Conservation (phyloP, 2,113 vertebrate species). For the Micronycteris hirsuta region DNA sequence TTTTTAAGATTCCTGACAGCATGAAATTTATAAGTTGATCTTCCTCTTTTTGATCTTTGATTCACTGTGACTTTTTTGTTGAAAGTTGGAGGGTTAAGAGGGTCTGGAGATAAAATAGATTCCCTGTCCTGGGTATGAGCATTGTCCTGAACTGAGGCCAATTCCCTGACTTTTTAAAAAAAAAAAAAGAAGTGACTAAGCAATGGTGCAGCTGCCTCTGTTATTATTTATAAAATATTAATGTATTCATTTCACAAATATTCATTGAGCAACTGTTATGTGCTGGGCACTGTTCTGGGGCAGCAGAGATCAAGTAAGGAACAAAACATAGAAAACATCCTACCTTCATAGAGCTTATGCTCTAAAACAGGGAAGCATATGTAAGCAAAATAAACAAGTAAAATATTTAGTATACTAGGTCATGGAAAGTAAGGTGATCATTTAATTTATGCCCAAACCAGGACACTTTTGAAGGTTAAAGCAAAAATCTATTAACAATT, state of each 20-base stretch:
- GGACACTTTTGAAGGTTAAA: not conserved
- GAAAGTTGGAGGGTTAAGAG: not conserved
- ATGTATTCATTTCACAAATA: not conserved
- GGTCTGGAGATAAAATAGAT: not conserved
- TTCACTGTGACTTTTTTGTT: conserved; percentile 28
- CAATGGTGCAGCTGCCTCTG: not conserved
- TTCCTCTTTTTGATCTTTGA: not conserved
- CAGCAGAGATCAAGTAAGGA: not conserved
- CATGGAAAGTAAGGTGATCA: not conserved
- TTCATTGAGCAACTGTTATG: not conserved
- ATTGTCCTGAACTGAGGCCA: not conserved
- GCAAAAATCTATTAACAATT: not conserved
- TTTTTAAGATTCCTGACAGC: conserved; percentile 27
- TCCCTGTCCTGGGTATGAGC: not conserved
- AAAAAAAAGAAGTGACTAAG: not conserved
- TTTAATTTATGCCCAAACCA: conserved; percentile 10
- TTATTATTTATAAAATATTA: not conserved
- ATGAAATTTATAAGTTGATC: conserved; percentile 7
- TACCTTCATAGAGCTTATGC: not conserved
- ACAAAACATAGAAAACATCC: not conserved
- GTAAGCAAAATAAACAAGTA: conserved; percentile 7
- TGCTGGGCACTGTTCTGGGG: not conserved
- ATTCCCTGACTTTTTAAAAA: not conserved
- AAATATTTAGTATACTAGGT: not conserved
- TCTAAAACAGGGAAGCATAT: not conserved